Evolutionary conservation across 2,888 invertebrate genomes (phyloP), one percentile per base, ranked within the genome.

Genomic region (Heliconius ethilla): DNA sequence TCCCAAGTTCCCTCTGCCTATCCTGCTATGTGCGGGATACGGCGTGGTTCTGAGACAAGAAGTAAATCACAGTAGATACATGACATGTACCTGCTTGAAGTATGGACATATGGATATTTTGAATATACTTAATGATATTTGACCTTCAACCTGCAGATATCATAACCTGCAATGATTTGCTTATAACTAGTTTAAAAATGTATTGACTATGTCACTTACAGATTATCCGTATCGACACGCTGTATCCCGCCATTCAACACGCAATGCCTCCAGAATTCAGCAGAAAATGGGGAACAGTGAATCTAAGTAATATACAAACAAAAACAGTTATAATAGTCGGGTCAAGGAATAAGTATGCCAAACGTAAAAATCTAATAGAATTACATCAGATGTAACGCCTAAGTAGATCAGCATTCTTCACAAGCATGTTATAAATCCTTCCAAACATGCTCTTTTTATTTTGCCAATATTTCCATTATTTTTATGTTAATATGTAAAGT

Each of bases 111-210:
- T 27, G 27, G 2, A 27, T 27, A 27, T 27, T 27, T 27, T 29
- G 37, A 10, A 37, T 37, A 22, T 55, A 22, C 70, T 27, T 55
- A 70, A 22, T 13, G 18, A 51, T 25, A 27, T 55, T 55, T 70
- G 33, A 70, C 55, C 70, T 70, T 22, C 29, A 70, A 51, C 70
- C 51, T 29, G 51, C 15, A 70, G 70, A 0, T 55, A 45, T 70
- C 70, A 22, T 27, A 29, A 70, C 29, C 29, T 70, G 29, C 51
- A 70, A 3, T 55, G 18, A 55, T 29, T 29, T 22, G n/a, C 55
- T 33, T 45, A 70, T 6, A 70, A 70, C 70, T 55, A 55, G 70
- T 70, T 55, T 9, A 55, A 70, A 70, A 55, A 29, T 29, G 4
- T 55, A 51, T 51, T 70, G 25, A 27, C 51, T 70, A 7, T 70